A percentile compares a stretch with the other conserved stretches of the same genome.
Conservation (phyloP, 2,888 invertebrate species). For the Yponomeuta malinellus region DNA sequence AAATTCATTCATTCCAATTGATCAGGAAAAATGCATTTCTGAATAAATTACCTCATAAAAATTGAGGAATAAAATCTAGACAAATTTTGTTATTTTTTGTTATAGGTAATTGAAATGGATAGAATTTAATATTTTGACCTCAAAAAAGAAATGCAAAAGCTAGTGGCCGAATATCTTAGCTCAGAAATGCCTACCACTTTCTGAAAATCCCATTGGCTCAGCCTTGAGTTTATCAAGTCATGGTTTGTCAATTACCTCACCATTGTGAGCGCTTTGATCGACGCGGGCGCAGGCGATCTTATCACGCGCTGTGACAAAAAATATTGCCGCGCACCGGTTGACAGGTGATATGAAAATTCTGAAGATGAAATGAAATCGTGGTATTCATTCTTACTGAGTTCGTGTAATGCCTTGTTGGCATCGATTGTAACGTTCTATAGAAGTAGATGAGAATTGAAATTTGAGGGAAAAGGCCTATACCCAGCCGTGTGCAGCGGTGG, state of each 20-base stretch:
- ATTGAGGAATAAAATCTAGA: too few relatives aligned
- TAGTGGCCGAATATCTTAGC: neutral
- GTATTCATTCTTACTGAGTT: too few relatives aligned
- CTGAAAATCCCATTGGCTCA: neutral
- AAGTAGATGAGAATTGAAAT: too few relatives aligned
- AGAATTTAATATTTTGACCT: too few relatives aligned
- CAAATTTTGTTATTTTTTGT: too few relatives aligned
- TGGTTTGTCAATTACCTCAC: constrained; percentile 67
- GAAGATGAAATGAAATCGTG: constrained; percentile 3
- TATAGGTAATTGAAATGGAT: too few relatives aligned
- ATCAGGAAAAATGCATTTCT: neutral
- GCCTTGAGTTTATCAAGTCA: constrained; percentile 47
- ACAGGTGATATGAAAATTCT: constrained; percentile 7
- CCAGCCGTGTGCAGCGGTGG: too few relatives aligned
- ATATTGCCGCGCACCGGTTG: constrained; percentile 27
- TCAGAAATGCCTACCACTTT: neutral
- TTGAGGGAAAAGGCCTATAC: too few relatives aligned
- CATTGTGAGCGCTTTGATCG: constrained; percentile 48
- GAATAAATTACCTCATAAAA: too few relatives aligned
- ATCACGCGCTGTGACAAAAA: constrained; percentile 55
- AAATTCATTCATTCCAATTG: neutral
- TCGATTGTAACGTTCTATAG: too few relatives aligned
- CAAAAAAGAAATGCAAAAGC: neutral
- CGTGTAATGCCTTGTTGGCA: too few relatives aligned
- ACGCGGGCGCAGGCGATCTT: constrained; percentile 43